Percentiles rank a stretch among this genome's conserved stretches.
phyloP scores from a whole-genome alignment of 2,888 invertebrate species.

The Spicauda simplicius region DNA sequence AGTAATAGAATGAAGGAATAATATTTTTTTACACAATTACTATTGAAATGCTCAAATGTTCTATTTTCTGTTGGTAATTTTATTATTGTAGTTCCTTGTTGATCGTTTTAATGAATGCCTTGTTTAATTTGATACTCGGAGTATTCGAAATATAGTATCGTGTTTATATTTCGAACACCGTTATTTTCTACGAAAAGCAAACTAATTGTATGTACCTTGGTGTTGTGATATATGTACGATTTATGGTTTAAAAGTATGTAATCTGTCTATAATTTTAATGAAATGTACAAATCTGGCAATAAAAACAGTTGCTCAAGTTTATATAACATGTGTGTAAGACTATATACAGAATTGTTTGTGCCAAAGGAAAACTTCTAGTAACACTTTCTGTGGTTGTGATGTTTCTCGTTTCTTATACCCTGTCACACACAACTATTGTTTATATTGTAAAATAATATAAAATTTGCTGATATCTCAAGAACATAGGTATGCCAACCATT shows the following conservation, averaged over 20 bases:
- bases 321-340: slow-evolving; percentile 45
- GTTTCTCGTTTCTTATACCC: slow-evolving; percentile 46
- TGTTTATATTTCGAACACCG: slow-evolving; percentile 61
- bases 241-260: slow-evolving; percentile 66
- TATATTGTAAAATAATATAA: not conserved
- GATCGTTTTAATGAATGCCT: slow-evolving; percentile 59
- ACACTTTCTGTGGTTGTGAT: slow-evolving; percentile 76
- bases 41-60: slow-evolving; percentile 80
- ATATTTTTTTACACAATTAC: slow-evolving; percentile 80
- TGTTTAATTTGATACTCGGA: slow-evolving; percentile 67
- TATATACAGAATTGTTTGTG: slow-evolving; percentile 41
- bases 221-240: slow-evolving; percentile 79
- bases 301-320: slow-evolving; percentile 68
- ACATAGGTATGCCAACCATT: too few relatives aligned
- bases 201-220: slow-evolving; percentile 68
- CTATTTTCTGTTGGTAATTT: slow-evolving; percentile 79
- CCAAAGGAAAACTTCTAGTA: slow-evolving; percentile 49
- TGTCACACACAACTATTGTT: not conserved
- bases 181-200: slow-evolving; percentile 61
- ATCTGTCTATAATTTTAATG: slow-evolving; percentile 65
- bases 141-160: slow-evolving; percentile 55
- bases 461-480: not conserved
- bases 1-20: slow-evolving; percentile 61
- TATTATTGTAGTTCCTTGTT: slow-evolving; percentile 76
- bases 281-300: slow-evolving; percentile 71